A percentile compares a stretch with the other conserved stretches of the same genome.
Evolutionary conservation across 2,797 vertebrate genomes (phyloP).

Genomic region (Gymnodraco acuticeps): DNA sequence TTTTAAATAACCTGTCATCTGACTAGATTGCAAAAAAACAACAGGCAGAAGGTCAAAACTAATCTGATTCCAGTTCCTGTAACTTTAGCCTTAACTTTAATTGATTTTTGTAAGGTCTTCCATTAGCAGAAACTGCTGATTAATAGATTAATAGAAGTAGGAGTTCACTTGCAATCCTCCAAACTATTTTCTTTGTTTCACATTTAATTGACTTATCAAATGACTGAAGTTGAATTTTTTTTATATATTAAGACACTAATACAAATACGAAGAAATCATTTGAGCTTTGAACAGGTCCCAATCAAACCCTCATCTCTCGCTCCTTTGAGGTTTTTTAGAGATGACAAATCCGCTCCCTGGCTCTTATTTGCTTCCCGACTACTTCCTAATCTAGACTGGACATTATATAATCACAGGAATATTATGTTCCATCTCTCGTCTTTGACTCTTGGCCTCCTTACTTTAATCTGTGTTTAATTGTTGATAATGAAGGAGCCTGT

Average conservation of each 20-base stretch:
- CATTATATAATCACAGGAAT: not conserved
- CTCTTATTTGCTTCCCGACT: slow-evolving; percentile 11
- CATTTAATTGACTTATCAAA: not conserved
- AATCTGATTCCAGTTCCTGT: slow-evolving; percentile 27
- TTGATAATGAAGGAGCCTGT: slow-evolving; percentile 11
- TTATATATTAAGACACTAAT: too few species aligned
- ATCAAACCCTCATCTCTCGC: too few species aligned
- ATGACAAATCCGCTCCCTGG: too few species aligned
- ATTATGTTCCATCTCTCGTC: not conserved
- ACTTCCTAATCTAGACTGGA: slow-evolving; percentile 18
- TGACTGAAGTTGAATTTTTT: not conserved
- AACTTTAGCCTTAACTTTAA: slow-evolving; percentile 8
- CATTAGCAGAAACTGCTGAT: slow-evolving; percentile 11
- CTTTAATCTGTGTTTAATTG: slow-evolving; percentile 11
- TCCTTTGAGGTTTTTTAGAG: too few species aligned
- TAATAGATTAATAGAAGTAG: not conserved
- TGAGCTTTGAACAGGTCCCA: too few species aligned
- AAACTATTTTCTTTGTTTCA: not conserved
- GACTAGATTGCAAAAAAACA: not conserved
- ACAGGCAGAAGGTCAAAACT: slow-evolving; percentile 24
- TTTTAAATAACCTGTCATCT: slow-evolving; percentile 17
- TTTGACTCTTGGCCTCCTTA: not conserved
- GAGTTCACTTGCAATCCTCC: not conserved
- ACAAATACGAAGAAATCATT: too few species aligned
- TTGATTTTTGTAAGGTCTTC: not conserved